Evolutionary conservation across 2,888 invertebrate species (phyloP), one percentile per base, ranked within the genome.

Genomic region (Polydrusus cervinus): DNA sequence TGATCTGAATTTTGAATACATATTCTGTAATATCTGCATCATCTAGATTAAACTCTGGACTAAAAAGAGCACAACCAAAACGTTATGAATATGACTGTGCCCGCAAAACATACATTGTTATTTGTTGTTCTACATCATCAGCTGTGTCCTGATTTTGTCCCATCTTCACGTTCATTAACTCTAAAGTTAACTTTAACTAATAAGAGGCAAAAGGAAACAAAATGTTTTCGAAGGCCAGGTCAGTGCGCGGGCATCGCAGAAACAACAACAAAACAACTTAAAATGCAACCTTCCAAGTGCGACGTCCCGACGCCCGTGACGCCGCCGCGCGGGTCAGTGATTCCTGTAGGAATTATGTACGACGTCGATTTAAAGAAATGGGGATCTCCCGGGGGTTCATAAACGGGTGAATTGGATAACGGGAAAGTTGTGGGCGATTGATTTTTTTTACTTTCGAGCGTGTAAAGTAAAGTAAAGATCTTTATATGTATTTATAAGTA

Each of bases 251-350:
- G 68, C 77, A 51, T 16, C 60, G 66, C 68, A 70, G 68, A 51
- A 70, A 70, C 66, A 76, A 73, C 71, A 68, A 70, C 65, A 72
- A 69, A 68, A 76, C 66, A 69, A 72, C 51, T 71, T 49, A 55
- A 68, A 71, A 77, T 78, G 77, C 77, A 78, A 78, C 77, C 77
- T 78, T 78, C 71, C 73, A 78, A 78, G 77, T 78, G 77, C 77
- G 77, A 70, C 75, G 77, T 75, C 77, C 77, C 78, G 78, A 73
- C 71, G 76, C 65, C 71, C 76, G 75, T 71, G 78, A 76, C 78
- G 78, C 74, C 69, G 69, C 66, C 75, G 66, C 71, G 72, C 77
- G 77, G 77, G 77, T 77, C 77, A 77, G 77, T 77, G 75, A 75
- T 73, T 77, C 77, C 77, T 74, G 67, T 57, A 72, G 77, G 77